phyloP scores from a whole-genome alignment of 2,888 invertebrate genomes.

The Creontiades dilutus region DNA sequence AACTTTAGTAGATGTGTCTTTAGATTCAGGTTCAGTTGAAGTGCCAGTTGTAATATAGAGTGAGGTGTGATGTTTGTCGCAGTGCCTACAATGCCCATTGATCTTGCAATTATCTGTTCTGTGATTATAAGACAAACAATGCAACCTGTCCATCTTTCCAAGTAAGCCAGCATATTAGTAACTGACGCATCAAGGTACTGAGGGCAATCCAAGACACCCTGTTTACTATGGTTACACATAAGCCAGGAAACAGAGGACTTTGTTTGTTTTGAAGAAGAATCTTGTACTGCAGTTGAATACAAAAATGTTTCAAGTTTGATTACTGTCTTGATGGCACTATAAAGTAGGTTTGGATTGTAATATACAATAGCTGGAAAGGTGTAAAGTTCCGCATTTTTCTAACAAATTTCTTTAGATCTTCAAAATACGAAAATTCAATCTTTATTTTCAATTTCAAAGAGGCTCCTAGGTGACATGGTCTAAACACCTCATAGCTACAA shows the following conservation, averaged over 20 bases:
- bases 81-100: background rate
- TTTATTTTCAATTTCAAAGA: background rate
- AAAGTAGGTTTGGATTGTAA: background rate
- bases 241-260: background rate
- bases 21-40: background rate
- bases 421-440: background rate
- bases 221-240: background rate
- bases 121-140: background rate
- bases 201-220: background rate
- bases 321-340: background rate
- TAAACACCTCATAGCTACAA: background rate
- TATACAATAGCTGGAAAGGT: background rate
- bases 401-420: background rate
- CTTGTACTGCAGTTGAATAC: background rate
- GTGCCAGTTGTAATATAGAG: background rate
- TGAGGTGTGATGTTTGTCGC: background rate
- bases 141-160: background rate
- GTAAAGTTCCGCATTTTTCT: background rate
- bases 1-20: too few relatives aligned
- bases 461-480: background rate
- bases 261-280: background rate
- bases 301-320: background rate
- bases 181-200: background rate
- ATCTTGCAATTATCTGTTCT: background rate
- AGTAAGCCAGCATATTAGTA: background rate